Base-by-base conservation (phyloP, 2,888 invertebrate species). In the Uloborus plumipes region DNA sequence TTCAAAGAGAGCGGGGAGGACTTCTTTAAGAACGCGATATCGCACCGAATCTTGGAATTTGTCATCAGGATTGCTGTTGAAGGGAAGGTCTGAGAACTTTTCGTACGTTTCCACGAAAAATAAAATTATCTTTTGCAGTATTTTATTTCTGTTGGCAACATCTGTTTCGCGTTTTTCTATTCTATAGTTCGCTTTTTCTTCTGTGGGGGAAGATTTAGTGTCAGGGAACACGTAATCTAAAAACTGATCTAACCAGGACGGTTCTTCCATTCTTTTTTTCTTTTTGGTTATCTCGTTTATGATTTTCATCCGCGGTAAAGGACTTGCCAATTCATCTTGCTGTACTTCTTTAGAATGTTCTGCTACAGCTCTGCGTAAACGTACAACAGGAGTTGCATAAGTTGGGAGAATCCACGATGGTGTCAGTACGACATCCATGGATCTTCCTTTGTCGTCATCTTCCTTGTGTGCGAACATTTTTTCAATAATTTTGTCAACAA, bases 401-500 rank as follows among this genome's bases (percentile, higher is more conserved):
- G 47, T 58, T 0, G 61, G 59, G 6, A 64, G n/a, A 18, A 59
- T 39, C 16, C 22, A 59, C 0, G 64, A n/a, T 6, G 70, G 47
- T 18, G n/a, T 58, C 3, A 58, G 2, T 9, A 66, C 13, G 14
- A 66, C 51, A 18, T 81, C 74, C 11, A 65, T 1, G 0, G 80
- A 81, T 62, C 80, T 53, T 64, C 69, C 64, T 47, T 80, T 73
- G 15, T 61, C 73, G 0, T 80, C 67, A 14, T 58, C 69, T 15
- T 58, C 58, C 47, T 82, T 76, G 39, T 78, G 64, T 13, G 71
- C 71, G 18, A 84, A 84, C 79, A 84, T 79, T 26, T 84, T 71
- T 58, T 84, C 79, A 0, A 84, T 75, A 9, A 76, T 79, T 67
- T 79, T 79, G 22, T 84, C 75, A 4, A 84, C 76, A 47, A 84